A percentile compares a stretch with the other conserved stretches of the same genome.
Evolutionary conservation across 53 echinoderm and acorn worm species (phyloP).

Genomic region (Echinarachnius parma): DNA sequence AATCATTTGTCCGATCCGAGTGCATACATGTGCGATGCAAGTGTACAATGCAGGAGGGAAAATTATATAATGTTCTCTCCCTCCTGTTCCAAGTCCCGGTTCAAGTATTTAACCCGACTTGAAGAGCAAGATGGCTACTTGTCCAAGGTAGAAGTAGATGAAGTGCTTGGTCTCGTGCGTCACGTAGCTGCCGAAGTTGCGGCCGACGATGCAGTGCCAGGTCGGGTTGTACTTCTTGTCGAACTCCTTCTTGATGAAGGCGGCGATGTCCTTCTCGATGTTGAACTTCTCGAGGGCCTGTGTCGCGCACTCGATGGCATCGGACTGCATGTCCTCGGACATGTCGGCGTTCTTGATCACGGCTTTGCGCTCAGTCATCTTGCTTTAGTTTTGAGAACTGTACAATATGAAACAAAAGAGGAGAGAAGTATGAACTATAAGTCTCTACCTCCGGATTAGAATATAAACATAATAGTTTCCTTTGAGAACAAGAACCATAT

Average conservation of each 20-base stretch:
- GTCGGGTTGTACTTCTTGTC: slow-evolving; percentile 94
- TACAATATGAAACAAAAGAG: too few relatives aligned
- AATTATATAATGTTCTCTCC: too few relatives aligned
- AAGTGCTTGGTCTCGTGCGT: slow-evolving; percentile 97
- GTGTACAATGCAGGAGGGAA: too few relatives aligned
- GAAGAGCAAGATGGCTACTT: slow-evolving; percentile 80
- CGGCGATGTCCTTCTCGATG: slow-evolving; percentile 87
- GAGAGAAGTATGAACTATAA: too few relatives aligned
- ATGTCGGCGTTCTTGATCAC: slow-evolving; percentile 94
- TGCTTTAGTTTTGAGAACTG: too few relatives aligned
- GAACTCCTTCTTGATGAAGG: slow-evolving; percentile 87
- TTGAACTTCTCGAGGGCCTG: slow-evolving; percentile 80
- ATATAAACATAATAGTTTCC: too few relatives aligned
- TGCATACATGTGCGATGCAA: too few relatives aligned
- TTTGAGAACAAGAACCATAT: too few relatives aligned
- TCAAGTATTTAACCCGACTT: slow-evolving; percentile 72
- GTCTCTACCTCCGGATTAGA: too few relatives aligned
- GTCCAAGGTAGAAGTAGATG: slow-evolving; percentile 92
- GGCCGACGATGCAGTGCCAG: slow-evolving; percentile 93
- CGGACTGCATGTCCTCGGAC: slow-evolving; percentile 83
- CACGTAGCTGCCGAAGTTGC: slow-evolving; percentile 92
- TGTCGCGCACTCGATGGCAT: slow-evolving; percentile 62
- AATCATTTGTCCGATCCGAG: too few relatives aligned
- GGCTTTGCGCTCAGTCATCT: slow-evolving; percentile 94
- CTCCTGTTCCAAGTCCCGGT: too few relatives aligned